A percentile compares a stretch with the other conserved stretches of the same genome.
phyloP scores from a whole-genome alignment of 1,140 invertebrate genomes.

The Heliothis virescens region DNA sequence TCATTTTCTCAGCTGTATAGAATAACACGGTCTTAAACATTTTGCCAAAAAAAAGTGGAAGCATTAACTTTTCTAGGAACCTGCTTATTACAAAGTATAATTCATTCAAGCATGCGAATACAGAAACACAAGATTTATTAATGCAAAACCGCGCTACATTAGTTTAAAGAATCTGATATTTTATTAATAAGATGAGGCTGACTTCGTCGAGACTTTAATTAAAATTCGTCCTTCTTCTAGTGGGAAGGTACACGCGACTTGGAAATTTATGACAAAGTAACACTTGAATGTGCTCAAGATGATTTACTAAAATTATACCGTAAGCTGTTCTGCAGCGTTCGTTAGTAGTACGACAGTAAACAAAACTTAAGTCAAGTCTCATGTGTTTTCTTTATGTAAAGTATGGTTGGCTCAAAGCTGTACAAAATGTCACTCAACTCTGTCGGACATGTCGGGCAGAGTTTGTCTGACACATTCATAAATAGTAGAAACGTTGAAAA shows the following conservation, averaged over 20 bases:
- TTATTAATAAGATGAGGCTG: slow-evolving; percentile 54
- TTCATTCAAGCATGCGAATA: slow-evolving; percentile 13
- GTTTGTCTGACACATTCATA: not conserved
- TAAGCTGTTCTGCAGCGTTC: slow-evolving; percentile 51
- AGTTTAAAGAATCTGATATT: slow-evolving; percentile 53
- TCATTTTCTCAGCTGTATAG: too few relatives aligned
- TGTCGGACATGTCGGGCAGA: not conserved
- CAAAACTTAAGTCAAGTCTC: not conserved
- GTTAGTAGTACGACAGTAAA: not conserved
- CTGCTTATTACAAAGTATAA: slow-evolving; percentile 30
- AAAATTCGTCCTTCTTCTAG: slow-evolving; percentile 59
- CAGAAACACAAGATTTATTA: slow-evolving; percentile 35
- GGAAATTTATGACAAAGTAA: slow-evolving; percentile 55
- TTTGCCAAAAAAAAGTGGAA: not conserved
- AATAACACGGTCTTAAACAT: not conserved
- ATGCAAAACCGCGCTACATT: slow-evolving; percentile 36
- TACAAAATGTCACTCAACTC: not conserved
- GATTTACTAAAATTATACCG: slow-evolving; percentile 56
- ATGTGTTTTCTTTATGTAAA: slow-evolving; percentile 26
- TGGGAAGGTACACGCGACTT: slow-evolving; percentile 41
- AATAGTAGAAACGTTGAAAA: not conserved
- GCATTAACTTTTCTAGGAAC: slow-evolving; percentile 1
- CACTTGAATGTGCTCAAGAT: slow-evolving; percentile 53
- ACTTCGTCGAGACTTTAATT: slow-evolving; percentile 57
- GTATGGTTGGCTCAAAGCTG: not conserved